Conservation (phyloP, 1,140 invertebrate species). For the Theocolax elegans region DNA sequence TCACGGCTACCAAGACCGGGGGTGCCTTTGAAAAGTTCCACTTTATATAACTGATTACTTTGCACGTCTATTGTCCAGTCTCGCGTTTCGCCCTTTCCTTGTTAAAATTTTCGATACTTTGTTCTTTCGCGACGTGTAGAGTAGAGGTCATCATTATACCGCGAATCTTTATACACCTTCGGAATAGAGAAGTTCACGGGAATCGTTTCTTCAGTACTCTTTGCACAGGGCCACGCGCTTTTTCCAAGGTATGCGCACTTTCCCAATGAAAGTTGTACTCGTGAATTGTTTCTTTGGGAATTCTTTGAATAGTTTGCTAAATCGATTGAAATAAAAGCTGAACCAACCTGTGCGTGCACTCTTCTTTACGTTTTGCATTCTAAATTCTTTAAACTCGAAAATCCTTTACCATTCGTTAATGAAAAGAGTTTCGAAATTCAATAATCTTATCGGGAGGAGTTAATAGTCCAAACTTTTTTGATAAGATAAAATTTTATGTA, state of each 20-base stretch:
- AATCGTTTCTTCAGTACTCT: not conserved
- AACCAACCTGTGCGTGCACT: not conserved
- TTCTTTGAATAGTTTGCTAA: slow-evolving; percentile 38
- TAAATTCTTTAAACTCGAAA: slow-evolving; percentile 7
- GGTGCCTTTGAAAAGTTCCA: not conserved
- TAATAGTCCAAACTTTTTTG: no score
- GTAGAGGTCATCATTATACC: not conserved
- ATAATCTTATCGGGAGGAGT: no score
- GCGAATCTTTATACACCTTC: not conserved
- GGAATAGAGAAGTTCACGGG: not conserved
- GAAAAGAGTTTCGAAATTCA: not conserved
- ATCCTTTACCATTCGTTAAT: not conserved
- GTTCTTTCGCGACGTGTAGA: not conserved
- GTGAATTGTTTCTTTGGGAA: slow-evolving; percentile 30
- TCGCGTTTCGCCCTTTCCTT: not conserved
- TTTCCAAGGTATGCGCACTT: not conserved
- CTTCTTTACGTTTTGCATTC: not conserved
- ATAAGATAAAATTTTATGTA: no score
- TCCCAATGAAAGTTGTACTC: not conserved
- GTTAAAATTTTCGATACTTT: not conserved
- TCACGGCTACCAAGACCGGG: not conserved
- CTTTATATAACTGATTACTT: not conserved
- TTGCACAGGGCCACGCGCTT: not conserved
- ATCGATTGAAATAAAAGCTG: slow-evolving; percentile 24
- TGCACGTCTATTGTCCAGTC: not conserved